Base-by-base conservation (phyloP, 2,888 invertebrate species). In the Epinotia ramella region DNA sequence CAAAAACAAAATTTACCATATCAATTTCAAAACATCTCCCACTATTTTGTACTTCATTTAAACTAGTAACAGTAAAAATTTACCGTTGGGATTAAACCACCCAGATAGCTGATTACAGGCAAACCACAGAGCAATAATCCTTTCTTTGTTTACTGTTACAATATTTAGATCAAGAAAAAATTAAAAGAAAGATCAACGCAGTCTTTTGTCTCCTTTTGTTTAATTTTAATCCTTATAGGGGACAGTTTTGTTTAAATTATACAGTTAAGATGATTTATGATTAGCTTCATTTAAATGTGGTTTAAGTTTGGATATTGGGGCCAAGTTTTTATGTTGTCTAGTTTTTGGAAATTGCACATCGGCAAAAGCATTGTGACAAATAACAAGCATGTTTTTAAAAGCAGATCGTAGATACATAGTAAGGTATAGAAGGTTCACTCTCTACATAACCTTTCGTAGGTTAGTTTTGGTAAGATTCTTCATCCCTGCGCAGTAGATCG, bases 141-240 rank as follows among this genome's bases (percentile, higher is more conserved):
- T 57, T 73, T 16, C 46, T 57, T 73, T 73, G 73, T 73, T 57
- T 56, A 40, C 28, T 4, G 33, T 57, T 28, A 56, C 68, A 73
- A 68, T 56, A 73, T 73, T 69, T 69, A 73, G 73, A 73, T 73
- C 73, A 46, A 66, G 44, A 33, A 67, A 40, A 16, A 68, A 57
- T 16, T 16, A 44, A n/a, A 68, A 59, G 13, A n/a, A 46, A 53
- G 24, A 24, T 73, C 65, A 18, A 71, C 53, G 7, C 20, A 49
- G 53, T 65, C 53, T 40, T 49, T 24, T 67, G 70, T 70, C 12
- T n/a, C 5, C 62, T 67, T 67, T 73, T 67, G 73, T 73, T 56
- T 68, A 67, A 60, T 4, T 28, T 12, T 68, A 73, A 69, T 73
- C 73, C 63, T 33, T 5, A 69, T 69, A 64, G 56, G 68, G 68